These are phyloP conservation scores for Ptychochromis oligacanthus DNA, from an alignment of 2,113 vertebrate genomes.

Conservation along the genomic window DNA sequence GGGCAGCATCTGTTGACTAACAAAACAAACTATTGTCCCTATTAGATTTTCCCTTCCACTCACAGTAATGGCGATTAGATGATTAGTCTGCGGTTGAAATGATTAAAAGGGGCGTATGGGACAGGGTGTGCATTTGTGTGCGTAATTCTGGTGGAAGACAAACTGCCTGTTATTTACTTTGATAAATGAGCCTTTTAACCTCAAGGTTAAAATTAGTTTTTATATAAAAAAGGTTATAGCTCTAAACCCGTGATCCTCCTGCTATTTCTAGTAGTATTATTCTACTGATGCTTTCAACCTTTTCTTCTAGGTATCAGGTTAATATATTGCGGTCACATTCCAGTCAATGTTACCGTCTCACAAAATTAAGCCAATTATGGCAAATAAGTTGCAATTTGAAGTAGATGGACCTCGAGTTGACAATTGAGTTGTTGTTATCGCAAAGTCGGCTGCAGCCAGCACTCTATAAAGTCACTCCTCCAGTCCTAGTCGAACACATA, in stretches of 20 bases:
- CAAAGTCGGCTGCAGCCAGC: background rate
- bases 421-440: background rate
- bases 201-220: background rate
- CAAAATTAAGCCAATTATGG: background rate
- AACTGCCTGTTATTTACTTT: background rate
- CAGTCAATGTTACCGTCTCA: background rate
- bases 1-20: constrained; percentile 66
- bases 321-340: background rate
- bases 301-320: background rate
- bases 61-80: constrained; percentile 51
- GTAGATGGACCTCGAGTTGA: background rate
- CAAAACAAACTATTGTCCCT: constrained; percentile 48
- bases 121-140: background rate
- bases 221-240: background rate
- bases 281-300: background rate
- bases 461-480: background rate
- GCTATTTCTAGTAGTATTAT: background rate
- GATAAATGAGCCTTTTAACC: background rate
- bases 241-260: background rate
- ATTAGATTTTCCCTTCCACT: constrained; percentile 33
- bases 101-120: constrained; percentile 50
- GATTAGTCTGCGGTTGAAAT: constrained; percentile 57
- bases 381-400: background rate
- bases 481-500: background rate
- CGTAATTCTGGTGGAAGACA: constrained; percentile 10